phyloP scores from a whole-genome alignment of 2,797 vertebrate genomes.

The Aplochiton taeniatus region DNA sequence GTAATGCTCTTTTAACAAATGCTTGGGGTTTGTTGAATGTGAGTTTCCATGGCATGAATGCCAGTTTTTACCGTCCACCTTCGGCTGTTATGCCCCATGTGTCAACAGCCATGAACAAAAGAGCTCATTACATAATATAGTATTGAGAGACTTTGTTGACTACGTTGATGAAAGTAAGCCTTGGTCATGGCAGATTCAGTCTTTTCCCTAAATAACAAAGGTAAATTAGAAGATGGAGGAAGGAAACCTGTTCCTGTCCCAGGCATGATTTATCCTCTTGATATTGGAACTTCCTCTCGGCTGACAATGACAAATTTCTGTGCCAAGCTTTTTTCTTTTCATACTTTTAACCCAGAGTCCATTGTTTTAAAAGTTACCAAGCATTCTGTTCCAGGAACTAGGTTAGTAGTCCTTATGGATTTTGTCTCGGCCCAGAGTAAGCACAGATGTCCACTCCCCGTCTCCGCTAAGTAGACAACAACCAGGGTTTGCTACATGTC shows the following conservation, averaged over 20 bases:
- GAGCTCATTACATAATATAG: neutral
- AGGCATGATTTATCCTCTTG: constrained; percentile 58
- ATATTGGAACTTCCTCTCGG: constrained; percentile 49
- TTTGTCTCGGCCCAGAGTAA: constrained; percentile 34
- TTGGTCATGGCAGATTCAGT: constrained; percentile 3
- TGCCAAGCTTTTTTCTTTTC: constrained; percentile 23
- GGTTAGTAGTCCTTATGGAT: constrained; percentile 69
- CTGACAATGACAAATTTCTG: constrained; percentile 75
- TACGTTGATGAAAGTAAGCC: neutral
- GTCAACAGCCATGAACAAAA: no score
- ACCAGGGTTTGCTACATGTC: constrained; percentile 5
- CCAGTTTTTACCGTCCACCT: neutral
- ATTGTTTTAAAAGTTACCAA: constrained; percentile 64
- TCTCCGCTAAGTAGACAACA: neutral
- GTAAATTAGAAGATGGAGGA: neutral
- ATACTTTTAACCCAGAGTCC: constrained; percentile 48
- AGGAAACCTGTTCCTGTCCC: constrained; percentile 30
- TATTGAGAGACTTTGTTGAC: neutral
- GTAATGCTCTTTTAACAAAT: constrained; percentile 30
- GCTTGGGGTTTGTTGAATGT: constrained; percentile 23
- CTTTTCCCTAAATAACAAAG: constrained; percentile 22
- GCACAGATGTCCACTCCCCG: constrained; percentile 1
- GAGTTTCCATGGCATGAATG: neutral
- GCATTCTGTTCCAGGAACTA: constrained; percentile 52
- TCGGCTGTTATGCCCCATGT: neutral